Conservation (phyloP, 2,888 invertebrate genomes). For the Hirtodrosophila trivittata region DNA sequence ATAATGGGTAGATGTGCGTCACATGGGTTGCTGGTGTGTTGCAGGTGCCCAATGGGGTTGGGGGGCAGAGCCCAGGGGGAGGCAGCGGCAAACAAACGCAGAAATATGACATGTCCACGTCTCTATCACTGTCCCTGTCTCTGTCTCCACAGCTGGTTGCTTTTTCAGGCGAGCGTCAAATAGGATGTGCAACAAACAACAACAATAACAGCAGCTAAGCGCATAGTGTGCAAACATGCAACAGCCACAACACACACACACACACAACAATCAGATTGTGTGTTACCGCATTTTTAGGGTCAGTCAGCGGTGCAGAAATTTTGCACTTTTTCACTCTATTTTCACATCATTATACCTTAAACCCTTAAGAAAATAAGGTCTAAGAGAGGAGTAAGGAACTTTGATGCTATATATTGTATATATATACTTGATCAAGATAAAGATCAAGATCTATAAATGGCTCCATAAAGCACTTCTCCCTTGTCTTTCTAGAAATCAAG, state of each 20-base stretch:
- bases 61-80: neutral
- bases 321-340: neutral
- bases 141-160: constrained; percentile 14
- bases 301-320: constrained; percentile 25
- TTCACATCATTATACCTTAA: no score
- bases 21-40: neutral
- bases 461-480: no score
- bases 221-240: constrained; percentile 11
- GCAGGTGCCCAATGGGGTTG: neutral
- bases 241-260: constrained; percentile 5
- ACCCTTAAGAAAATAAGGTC: no score
- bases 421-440: no score
- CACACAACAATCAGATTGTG: constrained; percentile 11
- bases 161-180: constrained; percentile 11
- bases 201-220: neutral
- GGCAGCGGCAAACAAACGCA: constrained; percentile 20
- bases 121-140: neutral
- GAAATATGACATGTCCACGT: constrained; percentile 35
- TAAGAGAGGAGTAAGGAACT: no score
- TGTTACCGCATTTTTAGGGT: constrained; percentile 29
- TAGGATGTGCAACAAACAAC: constrained; percentile 12
- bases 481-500: no score
- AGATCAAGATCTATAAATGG: no score
- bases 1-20: constrained; percentile 4
- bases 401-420: no score